Conservation (phyloP, 1,140 invertebrate species). For the Hormaphis cornu region DNA sequence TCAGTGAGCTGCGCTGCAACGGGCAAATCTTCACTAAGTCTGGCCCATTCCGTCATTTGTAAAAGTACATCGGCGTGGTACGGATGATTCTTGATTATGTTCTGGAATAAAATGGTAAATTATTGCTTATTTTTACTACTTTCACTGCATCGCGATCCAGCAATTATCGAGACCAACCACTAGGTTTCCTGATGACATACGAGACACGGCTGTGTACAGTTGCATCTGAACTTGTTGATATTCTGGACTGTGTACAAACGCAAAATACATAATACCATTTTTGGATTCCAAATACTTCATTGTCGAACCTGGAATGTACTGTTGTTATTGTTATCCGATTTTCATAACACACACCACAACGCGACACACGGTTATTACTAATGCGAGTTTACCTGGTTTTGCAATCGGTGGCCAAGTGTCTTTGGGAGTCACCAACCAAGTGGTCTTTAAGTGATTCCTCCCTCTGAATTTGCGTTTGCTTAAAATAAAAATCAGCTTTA, state of each 20-base stretch:
- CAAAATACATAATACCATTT: conserved; percentile 55
- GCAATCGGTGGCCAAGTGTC: conserved; percentile 57
- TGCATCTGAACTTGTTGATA: conserved; percentile 59
- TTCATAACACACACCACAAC: too few relatives aligned
- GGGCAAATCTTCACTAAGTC: conserved; percentile 67
- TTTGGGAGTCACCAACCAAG: conserved; percentile 56
- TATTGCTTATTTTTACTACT: background rate
- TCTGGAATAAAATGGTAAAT: conserved; percentile 44
- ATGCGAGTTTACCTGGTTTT: conserved; percentile 48
- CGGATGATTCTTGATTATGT: conserved; percentile 62
- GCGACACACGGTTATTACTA: conserved; percentile 1
- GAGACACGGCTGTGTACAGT: conserved; percentile 70
- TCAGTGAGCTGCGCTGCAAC: conserved; percentile 71
- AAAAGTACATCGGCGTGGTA: conserved; percentile 79
- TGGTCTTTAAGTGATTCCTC: conserved; percentile 50
- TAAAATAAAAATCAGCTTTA: conserved; percentile 32
- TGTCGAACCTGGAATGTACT: conserved; percentile 50
- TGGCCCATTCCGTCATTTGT: conserved; percentile 73
- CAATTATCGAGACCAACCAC: conserved; percentile 47
- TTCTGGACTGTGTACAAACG: conserved; percentile 65
- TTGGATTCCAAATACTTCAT: conserved; percentile 56
- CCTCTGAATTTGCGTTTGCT: conserved; percentile 52
- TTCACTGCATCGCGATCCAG: background rate
- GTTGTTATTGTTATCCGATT: conserved; percentile 23
- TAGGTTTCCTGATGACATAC: conserved; percentile 69